These are phyloP conservation scores for Acromyrmex charruanus DNA, from an alignment of 1,140 invertebrate species.

Conservation along the genomic window DNA sequence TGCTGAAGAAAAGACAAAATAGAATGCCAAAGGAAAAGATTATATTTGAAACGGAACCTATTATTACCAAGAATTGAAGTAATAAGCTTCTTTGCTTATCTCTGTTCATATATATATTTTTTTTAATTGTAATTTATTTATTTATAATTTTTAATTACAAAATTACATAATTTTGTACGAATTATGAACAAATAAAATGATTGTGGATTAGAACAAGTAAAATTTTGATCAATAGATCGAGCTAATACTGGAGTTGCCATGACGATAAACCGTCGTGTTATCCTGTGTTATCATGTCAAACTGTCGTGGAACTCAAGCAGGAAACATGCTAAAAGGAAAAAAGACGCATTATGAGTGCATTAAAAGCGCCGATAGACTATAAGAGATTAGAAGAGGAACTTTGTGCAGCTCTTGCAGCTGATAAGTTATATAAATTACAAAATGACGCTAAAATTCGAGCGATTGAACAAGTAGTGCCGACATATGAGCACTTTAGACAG, in stretches of 20 bases:
- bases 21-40: conserved; percentile 71
- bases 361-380: conserved; percentile 80
- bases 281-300: conserved; percentile 15
- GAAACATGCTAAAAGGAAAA: background rate
- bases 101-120: background rate
- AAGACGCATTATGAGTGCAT: conserved; percentile 61
- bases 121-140: background rate
- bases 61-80: conserved; percentile 46
- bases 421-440: conserved; percentile 87
- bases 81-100: background rate
- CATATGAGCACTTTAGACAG: conserved; percentile 88
- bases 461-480: conserved; percentile 86
- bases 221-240: conserved; percentile 34
- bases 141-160: background rate
- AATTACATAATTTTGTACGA: background rate
- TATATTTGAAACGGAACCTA: conserved; percentile 17
- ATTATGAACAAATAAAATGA: conserved; percentile 23
- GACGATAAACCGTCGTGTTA: conserved; percentile 25
- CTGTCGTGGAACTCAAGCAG: background rate
- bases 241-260: conserved; percentile 31
- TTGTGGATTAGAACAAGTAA: background rate
- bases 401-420: conserved; percentile 82
- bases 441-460: conserved; percentile 89
- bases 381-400: conserved; percentile 83
- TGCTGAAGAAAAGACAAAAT: conserved; percentile 89